These are phyloP conservation scores for Epicampocera succincta DNA, from an alignment of 2,888 invertebrate species.

Conservation along the genomic window DNA sequence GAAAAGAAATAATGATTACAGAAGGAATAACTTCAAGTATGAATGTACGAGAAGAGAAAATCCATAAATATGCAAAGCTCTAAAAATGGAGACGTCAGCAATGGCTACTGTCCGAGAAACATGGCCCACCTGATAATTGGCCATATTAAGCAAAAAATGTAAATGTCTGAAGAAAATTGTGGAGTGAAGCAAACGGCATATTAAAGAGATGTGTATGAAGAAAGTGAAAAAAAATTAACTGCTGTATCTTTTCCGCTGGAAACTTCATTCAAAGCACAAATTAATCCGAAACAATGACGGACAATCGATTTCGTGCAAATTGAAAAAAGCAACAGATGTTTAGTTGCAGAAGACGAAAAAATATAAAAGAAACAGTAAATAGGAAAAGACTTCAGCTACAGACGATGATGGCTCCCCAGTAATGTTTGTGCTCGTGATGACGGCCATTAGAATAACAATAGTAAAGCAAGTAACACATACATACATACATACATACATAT, in stretches of 20 bases:
- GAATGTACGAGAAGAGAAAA: constrained; percentile 12
- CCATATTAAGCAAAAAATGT: constrained; percentile 62
- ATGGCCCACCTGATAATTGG: constrained; percentile 47
- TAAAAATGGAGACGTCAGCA: not conserved
- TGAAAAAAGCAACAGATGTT: constrained; percentile 51
- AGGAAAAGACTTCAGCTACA: constrained; percentile 15
- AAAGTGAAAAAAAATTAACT: constrained; percentile 5
- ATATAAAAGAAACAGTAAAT: constrained; percentile 9
- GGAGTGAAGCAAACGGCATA: not conserved
- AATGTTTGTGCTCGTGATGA: constrained; percentile 35
- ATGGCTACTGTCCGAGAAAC: constrained; percentile 14
- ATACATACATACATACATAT: no score
- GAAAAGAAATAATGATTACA: constrained; percentile 30
- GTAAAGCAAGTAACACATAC: constrained; percentile 17
- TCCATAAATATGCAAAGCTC: constrained; percentile 43
- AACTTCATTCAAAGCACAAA: not conserved
- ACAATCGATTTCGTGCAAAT: constrained; percentile 4
- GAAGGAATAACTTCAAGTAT: constrained; percentile 33
- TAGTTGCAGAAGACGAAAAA: constrained; percentile 9
- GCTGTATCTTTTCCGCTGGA: constrained; percentile 3
- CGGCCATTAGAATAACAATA: constrained; percentile 49
- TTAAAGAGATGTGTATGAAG: not conserved
- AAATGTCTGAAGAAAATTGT: constrained; percentile 12
- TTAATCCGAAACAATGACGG: not conserved
- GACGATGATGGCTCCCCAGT: constrained; percentile 11